Evolutionary conservation across 2,888 invertebrate genomes (phyloP).

Genomic region (Epistrophe eligans): DNA sequence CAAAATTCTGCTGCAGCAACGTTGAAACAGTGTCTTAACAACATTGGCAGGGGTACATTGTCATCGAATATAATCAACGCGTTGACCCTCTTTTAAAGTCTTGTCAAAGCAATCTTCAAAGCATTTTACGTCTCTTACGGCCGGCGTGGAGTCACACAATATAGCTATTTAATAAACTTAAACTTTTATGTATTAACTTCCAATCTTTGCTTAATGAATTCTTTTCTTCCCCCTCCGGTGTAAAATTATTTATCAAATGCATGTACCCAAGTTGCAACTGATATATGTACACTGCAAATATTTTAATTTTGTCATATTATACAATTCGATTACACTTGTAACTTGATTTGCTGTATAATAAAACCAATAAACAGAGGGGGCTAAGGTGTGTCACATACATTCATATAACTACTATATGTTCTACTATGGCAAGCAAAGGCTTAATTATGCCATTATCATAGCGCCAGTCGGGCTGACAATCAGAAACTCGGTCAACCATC

Average conservation of each 20-base stretch:
- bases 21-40: too few species aligned
- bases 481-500: conserved; percentile 66
- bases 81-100: too few species aligned
- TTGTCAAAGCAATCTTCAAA: too few species aligned
- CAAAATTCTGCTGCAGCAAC: too few species aligned
- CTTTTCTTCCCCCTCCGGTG: background rate
- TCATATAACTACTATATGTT: background rate
- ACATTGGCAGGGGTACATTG: too few species aligned
- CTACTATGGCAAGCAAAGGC: conserved; percentile 10
- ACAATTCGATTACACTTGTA: conserved; percentile 43
- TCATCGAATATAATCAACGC: too few species aligned
- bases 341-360: conserved; percentile 19
- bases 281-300: background rate
- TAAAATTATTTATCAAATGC: background rate
- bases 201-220: background rate
- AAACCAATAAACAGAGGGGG: background rate
- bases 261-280: background rate
- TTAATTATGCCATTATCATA: conserved; percentile 62
- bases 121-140: too few species aligned
- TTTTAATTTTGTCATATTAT: conserved; percentile 1
- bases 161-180: background rate
- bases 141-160: too few species aligned
- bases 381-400: conserved; percentile 38
- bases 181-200: background rate
- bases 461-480: conserved; percentile 68